A percentile compares a stretch with the other conserved stretches of the same genome.
Conservation (phyloP, 2,797 vertebrate species). For the Phalanger gymnotis region DNA sequence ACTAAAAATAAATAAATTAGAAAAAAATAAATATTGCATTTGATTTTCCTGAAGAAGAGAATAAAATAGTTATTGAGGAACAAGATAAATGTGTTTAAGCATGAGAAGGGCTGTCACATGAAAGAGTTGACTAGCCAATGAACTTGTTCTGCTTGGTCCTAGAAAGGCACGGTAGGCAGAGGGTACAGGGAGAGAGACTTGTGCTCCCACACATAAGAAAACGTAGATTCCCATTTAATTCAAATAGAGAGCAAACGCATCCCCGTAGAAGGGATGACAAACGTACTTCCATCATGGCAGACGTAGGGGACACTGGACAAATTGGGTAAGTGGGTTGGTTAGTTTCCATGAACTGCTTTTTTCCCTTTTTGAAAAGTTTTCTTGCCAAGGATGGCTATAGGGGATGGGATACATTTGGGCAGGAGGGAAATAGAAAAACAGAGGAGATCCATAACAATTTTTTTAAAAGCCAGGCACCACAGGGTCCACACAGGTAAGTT, state of each 20-base stretch:
- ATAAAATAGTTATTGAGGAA: background rate
- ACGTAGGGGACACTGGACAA: background rate
- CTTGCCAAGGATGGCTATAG: background rate
- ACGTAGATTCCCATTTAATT: background rate
- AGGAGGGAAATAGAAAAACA: background rate
- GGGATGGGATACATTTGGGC: background rate
- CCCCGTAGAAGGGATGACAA: background rate
- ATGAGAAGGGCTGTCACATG: background rate
- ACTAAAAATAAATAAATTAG: no score
- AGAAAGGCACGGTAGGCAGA: background rate
- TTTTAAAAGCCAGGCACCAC: conserved; percentile 4
- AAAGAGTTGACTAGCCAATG: background rate
- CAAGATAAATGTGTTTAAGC: background rate
- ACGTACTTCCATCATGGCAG: background rate
- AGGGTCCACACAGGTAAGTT: background rate
- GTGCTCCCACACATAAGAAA: background rate
- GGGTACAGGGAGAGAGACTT: background rate
- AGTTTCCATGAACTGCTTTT: background rate
- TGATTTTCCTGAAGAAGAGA: background rate
- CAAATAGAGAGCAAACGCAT: background rate
- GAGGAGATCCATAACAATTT: background rate
- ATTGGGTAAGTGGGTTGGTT: background rate
- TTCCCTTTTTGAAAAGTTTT: background rate
- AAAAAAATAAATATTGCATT: background rate
- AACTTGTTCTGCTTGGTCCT: background rate